Evolutionary conservation across 2,888 invertebrate species (phyloP).

Genomic region (Prosopocoilus inquinatus): DNA sequence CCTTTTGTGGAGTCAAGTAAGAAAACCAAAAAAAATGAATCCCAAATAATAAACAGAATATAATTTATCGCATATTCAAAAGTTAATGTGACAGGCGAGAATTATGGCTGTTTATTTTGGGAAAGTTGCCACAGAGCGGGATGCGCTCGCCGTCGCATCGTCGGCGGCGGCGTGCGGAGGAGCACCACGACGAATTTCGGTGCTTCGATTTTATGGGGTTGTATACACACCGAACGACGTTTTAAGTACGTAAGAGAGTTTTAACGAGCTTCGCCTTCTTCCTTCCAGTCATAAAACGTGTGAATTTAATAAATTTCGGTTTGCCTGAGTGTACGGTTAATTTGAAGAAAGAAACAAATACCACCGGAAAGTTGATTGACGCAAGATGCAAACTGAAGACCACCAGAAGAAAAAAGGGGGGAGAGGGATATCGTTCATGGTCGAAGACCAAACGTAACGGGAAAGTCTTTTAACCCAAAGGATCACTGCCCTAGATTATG

Average conservation of each 20-base stretch:
- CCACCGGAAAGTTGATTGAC: no score
- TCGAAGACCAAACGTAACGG: no score
- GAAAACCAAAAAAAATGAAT: slow-evolving; percentile 12
- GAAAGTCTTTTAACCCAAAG: no score
- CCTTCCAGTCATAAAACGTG: background rate
- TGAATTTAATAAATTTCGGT: background rate
- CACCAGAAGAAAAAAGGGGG: no score
- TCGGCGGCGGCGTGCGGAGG: background rate
- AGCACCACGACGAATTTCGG: background rate
- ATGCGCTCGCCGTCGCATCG: background rate
- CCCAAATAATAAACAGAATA: slow-evolving; percentile 17
- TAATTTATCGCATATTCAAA: slow-evolving; percentile 15
- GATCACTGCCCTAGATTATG: no score
- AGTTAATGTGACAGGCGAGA: slow-evolving; percentile 14
- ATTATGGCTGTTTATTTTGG: slow-evolving; percentile 16
- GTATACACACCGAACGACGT: background rate
- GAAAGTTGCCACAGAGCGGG: slow-evolving; percentile 1
- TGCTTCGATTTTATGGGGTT: background rate
- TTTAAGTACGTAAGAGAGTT: background rate
- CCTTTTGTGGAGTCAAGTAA: slow-evolving; percentile 15
- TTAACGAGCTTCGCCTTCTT: background rate
- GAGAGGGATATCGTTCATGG: no score
- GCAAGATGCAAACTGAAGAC: no score
- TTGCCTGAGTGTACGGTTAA: no score
- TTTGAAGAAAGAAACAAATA: no score